A percentile compares a stretch with the other conserved stretches of the same genome.
Evolutionary conservation across 2,113 vertebrate species (phyloP).

Genomic region (Petroica traversi): DNA sequence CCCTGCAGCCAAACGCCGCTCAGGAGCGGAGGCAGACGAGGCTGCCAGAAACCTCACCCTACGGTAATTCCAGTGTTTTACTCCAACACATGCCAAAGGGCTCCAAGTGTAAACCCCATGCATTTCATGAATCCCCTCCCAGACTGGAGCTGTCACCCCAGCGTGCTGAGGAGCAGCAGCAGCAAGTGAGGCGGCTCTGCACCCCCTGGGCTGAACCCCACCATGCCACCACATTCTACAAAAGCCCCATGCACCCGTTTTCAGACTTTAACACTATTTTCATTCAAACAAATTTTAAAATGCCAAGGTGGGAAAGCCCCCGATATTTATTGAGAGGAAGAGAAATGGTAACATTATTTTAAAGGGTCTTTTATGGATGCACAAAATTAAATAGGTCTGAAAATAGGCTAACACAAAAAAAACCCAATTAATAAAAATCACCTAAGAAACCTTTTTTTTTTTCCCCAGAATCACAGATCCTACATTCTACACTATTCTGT

Average conservation of each 20-base stretch:
- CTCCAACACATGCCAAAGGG: neutral
- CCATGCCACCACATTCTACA: fast-evolving
- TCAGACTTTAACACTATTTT: neutral
- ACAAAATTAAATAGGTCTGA: neutral
- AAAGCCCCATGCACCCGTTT: fast-evolving
- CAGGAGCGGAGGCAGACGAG: neutral
- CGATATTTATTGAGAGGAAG: fast-evolving
- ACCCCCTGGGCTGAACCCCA: fast-evolving
- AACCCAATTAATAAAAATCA: neutral
- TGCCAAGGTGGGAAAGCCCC: neutral
- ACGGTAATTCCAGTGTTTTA: neutral
- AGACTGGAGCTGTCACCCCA: neutral
- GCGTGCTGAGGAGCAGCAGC: neutral
- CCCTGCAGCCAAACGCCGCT: neutral
- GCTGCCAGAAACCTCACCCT: neutral
- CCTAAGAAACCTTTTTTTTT: neutral
- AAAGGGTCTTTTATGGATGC: neutral
- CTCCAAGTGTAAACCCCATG: fast-evolving
- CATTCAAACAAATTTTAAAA: neutral
- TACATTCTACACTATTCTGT: neutral
- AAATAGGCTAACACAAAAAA: neutral
- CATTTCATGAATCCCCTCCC: fast-evolving
- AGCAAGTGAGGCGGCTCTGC: fast-evolving
- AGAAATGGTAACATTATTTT: neutral
- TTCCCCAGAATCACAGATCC: neutral